Base-by-base conservation (phyloP, 2,113 vertebrate species). In the Alethe diademata region DNA sequence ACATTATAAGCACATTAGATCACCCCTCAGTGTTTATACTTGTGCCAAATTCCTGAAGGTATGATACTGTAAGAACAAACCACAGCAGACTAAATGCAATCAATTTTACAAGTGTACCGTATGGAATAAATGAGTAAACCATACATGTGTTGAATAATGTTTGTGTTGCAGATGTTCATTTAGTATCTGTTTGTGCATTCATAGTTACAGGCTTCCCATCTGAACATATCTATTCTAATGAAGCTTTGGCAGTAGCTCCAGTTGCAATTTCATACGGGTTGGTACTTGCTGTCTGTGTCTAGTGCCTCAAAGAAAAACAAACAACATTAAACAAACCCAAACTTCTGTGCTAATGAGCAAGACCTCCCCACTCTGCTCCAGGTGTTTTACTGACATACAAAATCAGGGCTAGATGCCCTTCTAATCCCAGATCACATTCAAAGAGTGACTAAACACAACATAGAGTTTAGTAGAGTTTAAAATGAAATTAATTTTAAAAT, bases 151-250 rank as follows among this genome's bases (percentile, higher is more conserved):
- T 70, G 82, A 95, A 92, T 19, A 79, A 48, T 64, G 60, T 81
- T 96, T 93, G 72, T 86, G 92, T 79, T 96, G 93, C 92, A 96
- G 72, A 88, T 95, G 88, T 95, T 96, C 72, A 67, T 70, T 94
- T 93, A 84, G 54, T 86, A 72, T 83, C 90, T 88, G 67, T 75
- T 93, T 93, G 67, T 94, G 82, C 71, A 94, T 61, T 95, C 69
- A 31, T 33, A 84, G 92, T 88, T 86, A 88, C 82, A 84, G 64
- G 48, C 85, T 86, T 94, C 72, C 82, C 78, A 64, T 33, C 88
- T 75, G 60, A 96, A 94, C 64, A 57, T 35, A 94, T 4, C 62
- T n/a, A 83, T 53, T 43, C 75, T 64, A 88, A 90, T 47, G 92
- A 92, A 88, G 89, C 54, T 78, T 88, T 96, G 93, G 93, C 90